Evolutionary conservation across 2,797 vertebrate genomes (phyloP), one percentile per base, ranked within the genome.

Genomic region (Semaprochilodus insignis): DNA sequence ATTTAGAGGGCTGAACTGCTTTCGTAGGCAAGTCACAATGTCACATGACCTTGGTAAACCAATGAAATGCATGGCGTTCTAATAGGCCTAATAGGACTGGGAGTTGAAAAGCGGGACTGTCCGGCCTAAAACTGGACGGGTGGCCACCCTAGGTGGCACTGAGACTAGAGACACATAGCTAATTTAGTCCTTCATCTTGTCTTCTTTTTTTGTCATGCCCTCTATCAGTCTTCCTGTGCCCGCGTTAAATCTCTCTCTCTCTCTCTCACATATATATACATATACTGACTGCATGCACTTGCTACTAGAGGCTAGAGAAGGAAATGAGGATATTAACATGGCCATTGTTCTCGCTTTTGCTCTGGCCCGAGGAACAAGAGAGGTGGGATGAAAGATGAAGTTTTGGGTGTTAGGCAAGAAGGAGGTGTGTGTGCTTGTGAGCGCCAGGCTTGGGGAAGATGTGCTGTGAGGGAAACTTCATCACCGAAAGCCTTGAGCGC

Each of bases 391-490:
- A 81, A 57, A 55, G 63, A 79, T 57, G 31, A 48, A 27, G 25
- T 76, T 31, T 69, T 80, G 78, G 36, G 74, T 70, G 60, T 75
- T 31, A 59, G 44, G 66, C 78, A 66, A 51, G 51, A 77, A 78
- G 27, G 14, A 60, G n/a, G 77, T 81, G n/a, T 31, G n/a, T 72
- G 72, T 48, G 17, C 65, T 69, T 81, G 25, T 14, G 17, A 34
- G 36, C 72, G 19, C 67, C 78, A 25, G 48, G 77, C 78, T 75
- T 3, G 55, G 70, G 81, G 80, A 85, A 87, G 86, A 86, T 83
- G 81, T 73, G 81, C 65, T 74, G 60, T 86, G 51, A 80, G 86
- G 80, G 85, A 87, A 86, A 90, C 83, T 73, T 55, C 84, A 83
- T 83, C 70, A 81, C 60, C 55, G 78, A 87, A 60, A 74, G 62